Evolutionary conservation across 2,797 vertebrate genomes (phyloP).

Genomic region (Rhinichthys osculus): DNA sequence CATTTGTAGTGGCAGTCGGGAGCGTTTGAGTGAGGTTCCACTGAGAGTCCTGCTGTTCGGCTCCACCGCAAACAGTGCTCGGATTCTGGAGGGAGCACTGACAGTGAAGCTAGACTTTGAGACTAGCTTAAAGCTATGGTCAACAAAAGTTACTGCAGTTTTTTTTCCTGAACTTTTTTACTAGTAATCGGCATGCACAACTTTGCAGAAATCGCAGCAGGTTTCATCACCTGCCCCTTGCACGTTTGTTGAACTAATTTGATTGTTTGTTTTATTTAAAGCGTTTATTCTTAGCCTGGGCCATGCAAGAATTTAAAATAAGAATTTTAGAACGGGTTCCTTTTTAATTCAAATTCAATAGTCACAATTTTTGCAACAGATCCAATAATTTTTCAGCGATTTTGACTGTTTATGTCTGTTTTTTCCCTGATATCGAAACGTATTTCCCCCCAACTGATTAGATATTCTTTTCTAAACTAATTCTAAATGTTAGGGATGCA

Average conservation of each 20-base stretch:
- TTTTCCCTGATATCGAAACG: not conserved
- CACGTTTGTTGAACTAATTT: not conserved
- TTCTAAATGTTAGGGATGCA: not conserved
- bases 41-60: conserved; percentile 66
- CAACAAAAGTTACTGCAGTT: conserved; percentile 37
- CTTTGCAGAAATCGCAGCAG: not conserved
- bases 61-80: conserved; percentile 63
- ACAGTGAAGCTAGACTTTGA: conserved; percentile 45
- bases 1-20: conserved; percentile 76
- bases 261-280: not conserved
- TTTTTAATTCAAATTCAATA: not conserved
- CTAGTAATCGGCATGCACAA: not conserved
- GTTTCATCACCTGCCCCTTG: not conserved
- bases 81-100: conserved; percentile 49
- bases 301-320: not conserved
- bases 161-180: conserved; percentile 1
- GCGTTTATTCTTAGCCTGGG: not conserved
- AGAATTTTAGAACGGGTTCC: too few species aligned
- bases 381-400: not conserved
- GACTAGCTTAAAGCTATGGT: conserved; percentile 45
- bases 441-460: not conserved
- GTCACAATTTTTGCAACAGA: too few species aligned
- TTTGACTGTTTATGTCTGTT: not conserved
- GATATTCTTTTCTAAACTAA: not conserved
- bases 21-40: conserved; percentile 67